Evolutionary conservation across 2,888 invertebrate species (phyloP).

Genomic region (Scaptomyza parva): DNA sequence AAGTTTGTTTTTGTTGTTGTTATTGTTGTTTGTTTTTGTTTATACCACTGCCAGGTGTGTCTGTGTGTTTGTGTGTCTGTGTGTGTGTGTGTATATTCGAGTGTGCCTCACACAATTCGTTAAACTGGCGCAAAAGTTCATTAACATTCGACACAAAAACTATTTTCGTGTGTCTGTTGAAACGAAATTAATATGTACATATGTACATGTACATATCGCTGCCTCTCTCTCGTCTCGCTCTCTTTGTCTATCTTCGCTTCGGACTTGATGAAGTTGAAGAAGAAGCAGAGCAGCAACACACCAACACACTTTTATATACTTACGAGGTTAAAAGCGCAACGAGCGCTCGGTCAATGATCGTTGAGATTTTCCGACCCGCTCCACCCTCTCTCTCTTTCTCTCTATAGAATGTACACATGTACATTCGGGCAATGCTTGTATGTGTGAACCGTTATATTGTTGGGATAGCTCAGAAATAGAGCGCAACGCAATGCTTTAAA

Average conservation of each 20-base stretch:
- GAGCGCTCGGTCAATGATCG: slow-evolving; percentile 66
- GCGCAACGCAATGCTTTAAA: slow-evolving; percentile 50
- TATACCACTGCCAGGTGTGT: slow-evolving; percentile 22
- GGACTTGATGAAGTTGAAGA: slow-evolving; percentile 26
- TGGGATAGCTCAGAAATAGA: slow-evolving; percentile 78
- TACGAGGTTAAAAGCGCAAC: slow-evolving; percentile 60
- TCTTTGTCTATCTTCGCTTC: background rate
- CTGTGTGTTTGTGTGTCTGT: slow-evolving; percentile 9
- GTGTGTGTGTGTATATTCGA: slow-evolving; percentile 21
- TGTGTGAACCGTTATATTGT: slow-evolving; percentile 73
- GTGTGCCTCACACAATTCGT: slow-evolving; percentile 56
- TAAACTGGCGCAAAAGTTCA: slow-evolving; percentile 83
- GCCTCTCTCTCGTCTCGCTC: slow-evolving; percentile 10
- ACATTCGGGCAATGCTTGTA: background rate
- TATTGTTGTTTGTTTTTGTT: slow-evolving; percentile 30
- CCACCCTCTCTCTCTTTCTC: background rate
- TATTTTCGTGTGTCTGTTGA: slow-evolving; percentile 58
- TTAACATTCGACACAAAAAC: slow-evolving; percentile 81
- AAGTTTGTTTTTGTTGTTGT: slow-evolving; percentile 37
- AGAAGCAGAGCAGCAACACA: slow-evolving; percentile 8
- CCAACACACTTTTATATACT: slow-evolving; percentile 50
- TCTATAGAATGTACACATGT: background rate
- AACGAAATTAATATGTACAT: slow-evolving; percentile 34
- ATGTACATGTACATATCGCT: slow-evolving; percentile 21
- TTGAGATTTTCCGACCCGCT: slow-evolving; percentile 9